Evolutionary conservation across 2,113 vertebrate species (phyloP).

Genomic region (Hiodon tergisus): DNA sequence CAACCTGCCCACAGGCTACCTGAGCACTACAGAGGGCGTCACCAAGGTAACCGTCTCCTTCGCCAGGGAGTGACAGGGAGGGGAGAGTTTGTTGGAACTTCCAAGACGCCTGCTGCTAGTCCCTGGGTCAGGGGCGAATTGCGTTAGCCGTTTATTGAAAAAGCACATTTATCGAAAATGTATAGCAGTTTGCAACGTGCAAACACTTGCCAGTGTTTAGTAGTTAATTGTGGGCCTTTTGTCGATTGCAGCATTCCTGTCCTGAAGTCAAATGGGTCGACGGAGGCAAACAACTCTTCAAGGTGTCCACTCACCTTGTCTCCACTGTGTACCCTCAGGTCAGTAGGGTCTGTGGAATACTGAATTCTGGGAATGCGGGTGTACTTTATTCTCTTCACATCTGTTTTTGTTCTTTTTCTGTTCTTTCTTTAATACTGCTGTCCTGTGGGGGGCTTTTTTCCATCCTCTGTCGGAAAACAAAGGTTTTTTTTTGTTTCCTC

Average conservation of each 20-base stretch:
- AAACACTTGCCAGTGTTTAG: constrained; percentile 8
- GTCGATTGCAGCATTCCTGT: constrained; percentile 71
- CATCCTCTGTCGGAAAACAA: not conserved
- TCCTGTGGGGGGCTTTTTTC: not conserved
- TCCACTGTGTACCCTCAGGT: constrained; percentile 98
- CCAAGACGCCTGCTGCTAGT: too few relatives aligned
- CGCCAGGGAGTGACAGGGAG: too few relatives aligned
- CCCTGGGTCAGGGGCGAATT: too few relatives aligned
- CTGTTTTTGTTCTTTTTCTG: not conserved
- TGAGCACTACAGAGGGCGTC: constrained; percentile 76
- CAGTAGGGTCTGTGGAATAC: constrained; percentile 1
- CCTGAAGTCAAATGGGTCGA: constrained; percentile 98
- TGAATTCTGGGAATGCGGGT: too few relatives aligned
- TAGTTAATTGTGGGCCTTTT: constrained; percentile 30
- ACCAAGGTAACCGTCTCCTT: constrained; percentile 69
- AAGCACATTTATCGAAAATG: too few relatives aligned
- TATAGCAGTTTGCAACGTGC: too few relatives aligned
- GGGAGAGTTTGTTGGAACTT: too few relatives aligned
- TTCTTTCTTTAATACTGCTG: not conserved
- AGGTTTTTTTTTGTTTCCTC: not conserved
- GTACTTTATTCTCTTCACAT: not conserved
- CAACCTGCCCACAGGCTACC: constrained; percentile 85
- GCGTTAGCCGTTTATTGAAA: too few relatives aligned
- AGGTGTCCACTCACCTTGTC: constrained; percentile 86
- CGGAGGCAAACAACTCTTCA: constrained; percentile 85